These are phyloP conservation scores for Todiramphus saurophagus DNA, from an alignment of 2,113 vertebrate species.

Conservation along the genomic window DNA sequence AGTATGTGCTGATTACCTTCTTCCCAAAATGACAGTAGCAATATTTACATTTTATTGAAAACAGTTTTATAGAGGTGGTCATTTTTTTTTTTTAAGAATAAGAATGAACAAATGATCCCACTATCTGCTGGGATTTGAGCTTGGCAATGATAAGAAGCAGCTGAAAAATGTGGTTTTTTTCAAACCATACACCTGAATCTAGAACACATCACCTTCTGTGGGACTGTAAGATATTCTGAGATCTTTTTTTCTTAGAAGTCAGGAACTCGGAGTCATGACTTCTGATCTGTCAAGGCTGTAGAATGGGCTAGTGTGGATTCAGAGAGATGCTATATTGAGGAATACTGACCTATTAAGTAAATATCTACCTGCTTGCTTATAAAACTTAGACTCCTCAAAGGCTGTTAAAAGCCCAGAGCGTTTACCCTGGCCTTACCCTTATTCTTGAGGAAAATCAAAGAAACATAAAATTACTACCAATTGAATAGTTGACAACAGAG, in stretches of 20 bases:
- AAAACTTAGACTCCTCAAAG: neutral
- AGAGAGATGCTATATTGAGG: neutral
- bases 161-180: neutral
- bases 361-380: neutral
- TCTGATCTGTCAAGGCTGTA: neutral
- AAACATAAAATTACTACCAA: neutral
- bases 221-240: neutral
- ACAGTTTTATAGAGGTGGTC: rapidly evolving
- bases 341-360: neutral
- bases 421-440: neutral
- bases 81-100: neutral
- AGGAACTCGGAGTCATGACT: neutral
- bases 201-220: neutral
- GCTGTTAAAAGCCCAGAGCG: neutral
- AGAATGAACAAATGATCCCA: neutral
- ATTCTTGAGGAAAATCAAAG: neutral
- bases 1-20: neutral
- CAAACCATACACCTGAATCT: neutral
- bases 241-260: neutral
- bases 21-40: neutral
- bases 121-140: neutral
- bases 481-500: neutral
- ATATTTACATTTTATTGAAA: neutral
- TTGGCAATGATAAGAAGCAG: neutral
- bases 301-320: neutral